Conservation (phyloP, 2,797 vertebrate species). For the Gymnoscopelus braueri region DNA sequence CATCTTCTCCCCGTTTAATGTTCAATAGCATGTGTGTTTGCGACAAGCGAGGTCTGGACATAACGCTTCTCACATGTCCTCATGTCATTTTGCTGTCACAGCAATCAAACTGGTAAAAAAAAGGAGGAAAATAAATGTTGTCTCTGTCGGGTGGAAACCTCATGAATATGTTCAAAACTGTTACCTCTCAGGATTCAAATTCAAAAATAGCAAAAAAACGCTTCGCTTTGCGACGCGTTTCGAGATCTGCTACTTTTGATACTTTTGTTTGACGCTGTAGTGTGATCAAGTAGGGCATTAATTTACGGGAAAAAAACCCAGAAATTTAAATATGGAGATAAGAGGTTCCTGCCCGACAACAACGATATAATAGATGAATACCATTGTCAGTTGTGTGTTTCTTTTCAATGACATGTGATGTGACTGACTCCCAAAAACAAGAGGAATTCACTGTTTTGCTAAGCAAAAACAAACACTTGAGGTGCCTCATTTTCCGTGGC, state of each 20-base stretch:
- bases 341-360: no score
- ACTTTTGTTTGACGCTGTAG: no score
- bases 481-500: background rate
- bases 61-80: background rate
- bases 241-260: no score
- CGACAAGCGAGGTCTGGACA: background rate
- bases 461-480: background rate
- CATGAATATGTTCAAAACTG: no score
- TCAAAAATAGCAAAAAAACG: no score
- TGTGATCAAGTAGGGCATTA: no score
- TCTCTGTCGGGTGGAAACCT: no score
- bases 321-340: no score
- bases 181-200: no score
- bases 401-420: background rate
- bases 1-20: background rate
- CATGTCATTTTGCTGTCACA: background rate
- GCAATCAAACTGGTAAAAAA: background rate
- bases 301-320: no score
- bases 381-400: background rate
- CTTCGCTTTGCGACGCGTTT: no score
- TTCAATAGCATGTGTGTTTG: background rate
- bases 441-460: background rate
- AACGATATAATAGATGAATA: background rate
- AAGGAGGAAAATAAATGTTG: background rate
- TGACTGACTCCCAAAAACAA: background rate